Conservation (phyloP, 2,113 vertebrate genomes). For the Hepsetus odoe region DNA sequence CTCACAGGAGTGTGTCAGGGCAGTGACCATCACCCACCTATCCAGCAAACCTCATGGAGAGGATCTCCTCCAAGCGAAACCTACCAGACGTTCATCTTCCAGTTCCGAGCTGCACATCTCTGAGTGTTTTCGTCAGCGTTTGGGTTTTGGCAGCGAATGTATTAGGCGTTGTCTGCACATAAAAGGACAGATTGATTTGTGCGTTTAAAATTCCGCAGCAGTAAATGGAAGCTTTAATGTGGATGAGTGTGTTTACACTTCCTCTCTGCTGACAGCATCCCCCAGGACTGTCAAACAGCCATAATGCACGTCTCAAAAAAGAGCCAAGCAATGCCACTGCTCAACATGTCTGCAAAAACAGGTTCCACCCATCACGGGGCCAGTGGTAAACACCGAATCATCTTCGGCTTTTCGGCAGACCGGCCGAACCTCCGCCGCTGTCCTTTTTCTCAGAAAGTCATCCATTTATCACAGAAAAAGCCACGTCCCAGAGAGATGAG, state of each 20-base stretch:
- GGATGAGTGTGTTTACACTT: conserved; percentile 50
- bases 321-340: conserved; percentile 32
- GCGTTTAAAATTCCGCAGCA: conserved; percentile 44
- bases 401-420: conserved; percentile 20
- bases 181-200: conserved; percentile 48
- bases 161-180: conserved; percentile 11
- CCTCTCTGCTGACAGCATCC: conserved; percentile 38
- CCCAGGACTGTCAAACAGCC: conserved; percentile 41
- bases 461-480: conserved; percentile 1
- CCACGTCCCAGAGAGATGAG: not conserved
- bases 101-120: not conserved
- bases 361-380: conserved; percentile 41
- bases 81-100: not conserved
- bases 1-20: conserved; percentile 21
- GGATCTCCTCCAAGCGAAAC: not conserved
- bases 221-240: conserved; percentile 51
- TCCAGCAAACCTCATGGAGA: conserved; percentile 33
- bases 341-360: conserved; percentile 26
- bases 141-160: not conserved
- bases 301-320: conserved; percentile 32
- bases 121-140: conserved; percentile 41
- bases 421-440: not conserved
- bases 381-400: conserved; percentile 40
- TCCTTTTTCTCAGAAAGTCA: not conserved
- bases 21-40: conserved; percentile 67